Evolutionary conservation across 2,888 invertebrate species (phyloP), one percentile per base, ranked within the genome.

Genomic region (Drosophila rellima): DNA sequence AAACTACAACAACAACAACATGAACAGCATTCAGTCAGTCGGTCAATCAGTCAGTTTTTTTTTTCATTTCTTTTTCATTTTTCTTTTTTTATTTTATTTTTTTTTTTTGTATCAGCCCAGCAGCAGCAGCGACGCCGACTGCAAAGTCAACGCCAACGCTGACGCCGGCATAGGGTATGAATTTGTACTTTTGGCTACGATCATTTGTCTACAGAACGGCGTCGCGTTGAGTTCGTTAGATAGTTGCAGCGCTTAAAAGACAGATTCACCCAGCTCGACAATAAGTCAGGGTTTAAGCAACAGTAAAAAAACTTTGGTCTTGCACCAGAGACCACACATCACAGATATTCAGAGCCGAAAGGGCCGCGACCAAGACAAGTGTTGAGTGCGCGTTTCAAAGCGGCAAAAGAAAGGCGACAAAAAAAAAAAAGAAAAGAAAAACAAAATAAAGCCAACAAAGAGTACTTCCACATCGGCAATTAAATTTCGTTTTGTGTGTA

Each of bases 121-220:
- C 76, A 47, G 70, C 77, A 47, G 52, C 63, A 47, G 42, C 62
- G 57, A 48, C 68, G 37, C 51, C 11, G 39, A 50, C 66, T 6
- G 42, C 60, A 20, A 37, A 54, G 51, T 33, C 64, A 66, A 72
- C 76, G 74, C 18, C 62, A 71, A 60, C 66, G 77, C 70, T 68
- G 65, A 69, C 78, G 78, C 68, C 70, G 70, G 71, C 70, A 77
- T 88, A 78, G 84, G 90, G 90, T 85, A 90, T 78, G 84, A 85
- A 82, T 72, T 84, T 88, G 75, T 52, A 70, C 70, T 72, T 87
- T 87, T 80, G 80, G 75, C 82, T 82, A 76, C 79, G 89, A 83
- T 91, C 91, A 91, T 89, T 91, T 88, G 90, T 90, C 81, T 87
- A 86, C 90, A 84, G 86, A 82, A 82, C 91, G 81, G 81, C 90